Evolutionary conservation across 2,888 invertebrate species (phyloP).

Genomic region (Macrosiphum euphorbiae): DNA sequence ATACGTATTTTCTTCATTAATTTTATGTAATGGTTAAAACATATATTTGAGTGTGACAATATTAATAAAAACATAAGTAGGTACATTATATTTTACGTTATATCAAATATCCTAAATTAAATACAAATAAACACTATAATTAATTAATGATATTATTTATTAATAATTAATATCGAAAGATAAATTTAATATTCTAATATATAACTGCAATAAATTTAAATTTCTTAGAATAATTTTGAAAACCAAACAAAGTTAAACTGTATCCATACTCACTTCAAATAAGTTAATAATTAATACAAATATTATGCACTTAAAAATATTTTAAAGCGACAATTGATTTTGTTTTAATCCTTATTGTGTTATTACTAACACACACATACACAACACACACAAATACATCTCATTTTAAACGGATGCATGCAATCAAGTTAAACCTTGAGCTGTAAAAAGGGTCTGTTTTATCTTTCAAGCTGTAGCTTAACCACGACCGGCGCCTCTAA

Average conservation of each 20-base stretch:
- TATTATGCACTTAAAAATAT: neutral
- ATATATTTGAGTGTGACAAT: no score
- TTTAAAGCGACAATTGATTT: neutral
- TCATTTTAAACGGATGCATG: slow-evolving; percentile 43
- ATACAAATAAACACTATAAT: no score
- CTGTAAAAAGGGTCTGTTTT: slow-evolving; percentile 60
- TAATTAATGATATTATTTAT: neutral
- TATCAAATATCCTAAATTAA: no score
- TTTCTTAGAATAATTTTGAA: neutral
- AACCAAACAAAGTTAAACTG: neutral
- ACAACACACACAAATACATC: neutral
- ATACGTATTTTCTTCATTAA: no score
- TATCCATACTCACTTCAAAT: neutral
- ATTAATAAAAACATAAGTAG: no score
- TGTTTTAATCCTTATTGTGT: neutral
- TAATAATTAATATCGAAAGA: neutral
- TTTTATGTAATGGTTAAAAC: no score
- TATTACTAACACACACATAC: neutral
- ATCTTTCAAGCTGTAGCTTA: slow-evolving; percentile 44
- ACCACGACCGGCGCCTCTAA: slow-evolving; percentile 32
- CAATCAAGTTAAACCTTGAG: slow-evolving; percentile 55
- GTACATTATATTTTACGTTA: no score
- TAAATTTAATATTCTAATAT: neutral
- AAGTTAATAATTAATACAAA: neutral
- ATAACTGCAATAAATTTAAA: neutral